Evolutionary conservation across 2,888 invertebrate species (phyloP).

Genomic region (Polydesmus complanatus): DNA sequence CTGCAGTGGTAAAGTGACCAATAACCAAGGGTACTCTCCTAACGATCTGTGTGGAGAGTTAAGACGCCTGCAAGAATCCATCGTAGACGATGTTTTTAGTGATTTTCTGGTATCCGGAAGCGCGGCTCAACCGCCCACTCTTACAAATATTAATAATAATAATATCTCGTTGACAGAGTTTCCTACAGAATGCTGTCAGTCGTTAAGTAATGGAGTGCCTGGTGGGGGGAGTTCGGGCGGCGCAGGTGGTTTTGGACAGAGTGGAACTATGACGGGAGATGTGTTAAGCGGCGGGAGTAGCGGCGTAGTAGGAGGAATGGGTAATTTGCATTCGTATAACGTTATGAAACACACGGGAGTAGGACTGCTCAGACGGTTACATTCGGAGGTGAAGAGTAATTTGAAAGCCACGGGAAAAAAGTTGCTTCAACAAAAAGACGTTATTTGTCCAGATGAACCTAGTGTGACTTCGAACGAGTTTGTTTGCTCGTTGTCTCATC

Average conservation of each 20-base stretch:
- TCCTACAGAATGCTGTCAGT: neutral
- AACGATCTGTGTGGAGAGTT: conserved; percentile 40
- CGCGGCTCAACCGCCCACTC: neutral
- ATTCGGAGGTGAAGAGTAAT: conserved; percentile 7
- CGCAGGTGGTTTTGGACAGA: conserved; percentile 14
- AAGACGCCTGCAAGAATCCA: conserved; percentile 37
- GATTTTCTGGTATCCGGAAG: conserved; percentile 4
- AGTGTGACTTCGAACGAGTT: conserved; percentile 4
- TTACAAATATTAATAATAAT: neutral
- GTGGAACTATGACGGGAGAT: too few species aligned
- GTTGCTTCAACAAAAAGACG: conserved; percentile 3
- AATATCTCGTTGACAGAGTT: neutral
- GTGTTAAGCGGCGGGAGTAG: conserved; percentile 22
- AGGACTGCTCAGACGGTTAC: conserved; percentile 9
- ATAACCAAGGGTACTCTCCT: conserved; percentile 39
- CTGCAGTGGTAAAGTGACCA: conserved; percentile 30
- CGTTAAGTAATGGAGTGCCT: neutral
- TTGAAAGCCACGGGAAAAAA: conserved; percentile 1
- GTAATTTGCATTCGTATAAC: neutral
- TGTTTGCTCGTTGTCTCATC: conserved; percentile 7
- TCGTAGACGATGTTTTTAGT: conserved; percentile 32
- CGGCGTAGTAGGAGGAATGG: neutral
- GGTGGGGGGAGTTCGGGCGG: neutral
- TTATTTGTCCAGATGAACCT: conserved; percentile 8
- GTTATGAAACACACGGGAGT: conserved; percentile 1